These are phyloP conservation scores for Dufourea novaeangliae DNA, from an alignment of 1,140 invertebrate genomes.

Conservation along the genomic window DNA sequence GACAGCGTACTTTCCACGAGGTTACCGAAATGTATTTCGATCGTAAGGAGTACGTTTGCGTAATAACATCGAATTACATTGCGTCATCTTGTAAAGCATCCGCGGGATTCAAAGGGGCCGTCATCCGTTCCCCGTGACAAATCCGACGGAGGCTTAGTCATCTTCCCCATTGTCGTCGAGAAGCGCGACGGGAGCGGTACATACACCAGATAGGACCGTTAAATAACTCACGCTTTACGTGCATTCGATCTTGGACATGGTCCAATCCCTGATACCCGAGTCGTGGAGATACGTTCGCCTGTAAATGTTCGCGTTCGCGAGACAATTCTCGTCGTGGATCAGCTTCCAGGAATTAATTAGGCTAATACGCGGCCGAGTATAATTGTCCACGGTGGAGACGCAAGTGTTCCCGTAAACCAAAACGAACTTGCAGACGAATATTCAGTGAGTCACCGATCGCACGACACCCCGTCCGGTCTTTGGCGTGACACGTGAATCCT, in stretches of 20 bases:
- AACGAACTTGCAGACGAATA: conserved; percentile 32
- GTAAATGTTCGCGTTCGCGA: conserved; percentile 10
- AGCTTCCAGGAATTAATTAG: conserved; percentile 63
- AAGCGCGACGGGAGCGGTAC: background rate
- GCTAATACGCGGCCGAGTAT: background rate
- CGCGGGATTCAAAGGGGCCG: background rate
- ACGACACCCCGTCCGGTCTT: background rate
- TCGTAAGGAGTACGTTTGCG: background rate
- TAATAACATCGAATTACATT: background rate
- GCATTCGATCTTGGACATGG: conserved; percentile 42
- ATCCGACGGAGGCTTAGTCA: conserved; percentile 2
- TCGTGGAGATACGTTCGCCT: conserved; percentile 1
- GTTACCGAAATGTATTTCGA: background rate
- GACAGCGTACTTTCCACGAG: too few relatives aligned
- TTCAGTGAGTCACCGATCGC: conserved; percentile 49
- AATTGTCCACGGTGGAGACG: background rate
- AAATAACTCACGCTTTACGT: conserved; percentile 46
- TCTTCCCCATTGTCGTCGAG: background rate
- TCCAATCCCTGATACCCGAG: conserved; percentile 41
- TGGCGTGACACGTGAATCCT: background rate
- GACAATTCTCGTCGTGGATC: conserved; percentile 45
- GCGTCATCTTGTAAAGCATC: background rate
- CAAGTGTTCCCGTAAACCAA: conserved; percentile 37
- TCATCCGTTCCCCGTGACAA: background rate
- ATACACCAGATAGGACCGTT: conserved; percentile 12